A percentile compares a stretch with the other conserved stretches of the same genome.
Conservation (phyloP, 1,140 invertebrate genomes). For the Pomacea maculata region DNA sequence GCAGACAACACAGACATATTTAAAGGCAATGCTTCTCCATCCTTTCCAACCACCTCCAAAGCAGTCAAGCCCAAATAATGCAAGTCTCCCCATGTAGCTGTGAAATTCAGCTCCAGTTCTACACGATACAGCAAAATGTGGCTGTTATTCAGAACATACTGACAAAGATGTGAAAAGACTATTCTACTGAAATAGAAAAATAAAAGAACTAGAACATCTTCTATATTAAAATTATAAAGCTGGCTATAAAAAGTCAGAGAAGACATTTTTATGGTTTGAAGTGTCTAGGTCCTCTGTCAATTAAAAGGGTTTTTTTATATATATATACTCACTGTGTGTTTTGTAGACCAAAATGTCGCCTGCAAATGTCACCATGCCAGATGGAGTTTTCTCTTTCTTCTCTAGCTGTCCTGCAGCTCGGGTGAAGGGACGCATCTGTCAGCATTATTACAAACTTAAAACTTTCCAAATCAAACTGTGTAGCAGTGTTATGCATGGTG, state of each 20-base stretch:
- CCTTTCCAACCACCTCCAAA: constrained; percentile 66
- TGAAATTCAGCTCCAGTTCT: constrained; percentile 66
- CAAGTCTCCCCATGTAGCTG: constrained; percentile 67
- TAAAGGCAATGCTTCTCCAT: constrained; percentile 61
- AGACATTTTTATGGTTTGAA: too few species aligned
- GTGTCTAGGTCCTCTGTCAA: too few species aligned
- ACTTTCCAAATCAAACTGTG: too few species aligned
- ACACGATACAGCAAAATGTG: constrained; percentile 2
- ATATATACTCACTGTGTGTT: constrained; percentile 49
- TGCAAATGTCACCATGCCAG: constrained; percentile 44
- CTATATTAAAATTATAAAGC: too few species aligned
- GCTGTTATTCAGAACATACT: too few species aligned
- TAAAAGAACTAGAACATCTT: too few species aligned
- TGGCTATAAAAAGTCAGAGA: too few species aligned
- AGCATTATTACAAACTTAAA: background rate
- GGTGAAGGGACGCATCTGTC: constrained; percentile 56
- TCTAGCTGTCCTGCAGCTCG: constrained; percentile 50
- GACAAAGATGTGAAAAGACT: too few species aligned
- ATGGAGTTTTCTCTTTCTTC: constrained; percentile 31
- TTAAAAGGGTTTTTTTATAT: background rate
- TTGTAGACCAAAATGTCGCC: constrained; percentile 55
- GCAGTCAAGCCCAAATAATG: constrained; percentile 68
- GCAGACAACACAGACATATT: constrained; percentile 56
- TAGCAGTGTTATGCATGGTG: background rate
- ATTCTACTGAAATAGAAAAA: too few species aligned